Conservation (phyloP, 2,113 vertebrate species). For the Boulengeromyrus knoepffleri region DNA sequence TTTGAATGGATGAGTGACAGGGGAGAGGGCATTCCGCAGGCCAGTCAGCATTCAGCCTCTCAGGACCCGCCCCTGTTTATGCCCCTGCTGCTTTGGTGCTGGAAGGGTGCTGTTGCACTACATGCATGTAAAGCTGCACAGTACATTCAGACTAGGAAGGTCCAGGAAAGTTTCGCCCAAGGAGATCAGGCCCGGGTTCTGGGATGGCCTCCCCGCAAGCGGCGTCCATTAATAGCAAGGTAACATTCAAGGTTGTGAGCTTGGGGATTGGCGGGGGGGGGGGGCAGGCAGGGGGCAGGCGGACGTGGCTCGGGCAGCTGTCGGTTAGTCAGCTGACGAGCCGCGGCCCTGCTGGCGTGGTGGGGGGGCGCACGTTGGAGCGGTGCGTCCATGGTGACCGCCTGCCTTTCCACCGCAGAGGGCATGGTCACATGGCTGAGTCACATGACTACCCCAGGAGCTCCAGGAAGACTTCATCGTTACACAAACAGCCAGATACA, state of each 20-base stretch:
- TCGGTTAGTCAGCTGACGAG: conserved; percentile 1
- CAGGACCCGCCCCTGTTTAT: background rate
- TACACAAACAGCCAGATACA: background rate
- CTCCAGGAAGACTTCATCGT: background rate
- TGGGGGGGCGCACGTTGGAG: background rate
- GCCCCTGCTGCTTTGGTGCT: background rate
- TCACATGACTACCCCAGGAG: background rate
- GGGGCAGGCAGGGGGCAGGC: background rate
- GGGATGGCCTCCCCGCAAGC: background rate
- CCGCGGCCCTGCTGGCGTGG: background rate
- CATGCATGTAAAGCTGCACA: background rate
- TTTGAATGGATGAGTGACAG: background rate
- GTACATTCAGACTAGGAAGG: background rate
- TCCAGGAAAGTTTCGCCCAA: background rate
- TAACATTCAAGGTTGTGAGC: background rate
- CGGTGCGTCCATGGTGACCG: background rate
- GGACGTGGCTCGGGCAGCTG: background rate
- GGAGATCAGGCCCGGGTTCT: background rate
- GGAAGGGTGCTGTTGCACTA: background rate
- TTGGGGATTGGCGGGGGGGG: background rate
- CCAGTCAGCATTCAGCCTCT: background rate
- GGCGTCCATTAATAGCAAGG: background rate
- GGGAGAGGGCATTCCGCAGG: background rate
- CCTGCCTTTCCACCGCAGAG: background rate
- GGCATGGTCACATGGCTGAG: background rate